Evolutionary conservation across 2,113 vertebrate species (phyloP), one percentile per base, ranked within the genome.

Genomic region (Tupaia tana): DNA sequence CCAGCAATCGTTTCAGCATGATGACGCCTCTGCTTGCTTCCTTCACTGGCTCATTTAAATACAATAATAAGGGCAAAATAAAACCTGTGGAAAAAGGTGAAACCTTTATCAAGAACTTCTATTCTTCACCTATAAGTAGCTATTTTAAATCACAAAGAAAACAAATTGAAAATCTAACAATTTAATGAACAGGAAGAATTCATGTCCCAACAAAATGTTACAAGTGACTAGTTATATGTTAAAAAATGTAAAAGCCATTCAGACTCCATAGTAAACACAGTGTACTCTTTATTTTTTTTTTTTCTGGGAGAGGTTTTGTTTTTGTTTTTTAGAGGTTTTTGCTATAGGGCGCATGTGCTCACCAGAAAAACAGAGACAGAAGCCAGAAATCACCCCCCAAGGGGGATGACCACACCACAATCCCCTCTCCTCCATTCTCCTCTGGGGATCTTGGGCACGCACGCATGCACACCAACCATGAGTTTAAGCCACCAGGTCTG

Each of bases 91-190:
- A 94, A 85, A 73, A 82, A 43, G 10, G 34, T 67, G 43, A 92
- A 71, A 27, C 2, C 67, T 86, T 86, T 89, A 75, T 85, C 20
- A 88, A 8, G 77, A 71, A 24, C 6, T 31, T 69, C 79, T 69
- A 7, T 24, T 89, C 69, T 93, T 67, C 31, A 84, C 9, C 63
- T 63, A 34, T 16, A 86, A 83, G 59, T 81, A 92, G 63, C 27
- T 24, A 2, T 91, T 91, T 69, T 71, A 91, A 95, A 71, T 16
- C 9, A 54, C 73, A 92, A 94, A 83, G n/a, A 56, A 94, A 89
- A 66, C 11, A 74, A 83, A n/a, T 77, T 22, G 16, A 86, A 96
- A 93, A 90, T 4, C 1, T 63, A 25, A 89, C 12, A 64, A 20
- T 87, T 5, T 74, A 43, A 74, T 70, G 2, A 87, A 77, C 0